Evolutionary conservation across 1,140 invertebrate species (phyloP), one percentile per base, ranked within the genome.

Genomic region (Bradysia coprophila): DNA sequence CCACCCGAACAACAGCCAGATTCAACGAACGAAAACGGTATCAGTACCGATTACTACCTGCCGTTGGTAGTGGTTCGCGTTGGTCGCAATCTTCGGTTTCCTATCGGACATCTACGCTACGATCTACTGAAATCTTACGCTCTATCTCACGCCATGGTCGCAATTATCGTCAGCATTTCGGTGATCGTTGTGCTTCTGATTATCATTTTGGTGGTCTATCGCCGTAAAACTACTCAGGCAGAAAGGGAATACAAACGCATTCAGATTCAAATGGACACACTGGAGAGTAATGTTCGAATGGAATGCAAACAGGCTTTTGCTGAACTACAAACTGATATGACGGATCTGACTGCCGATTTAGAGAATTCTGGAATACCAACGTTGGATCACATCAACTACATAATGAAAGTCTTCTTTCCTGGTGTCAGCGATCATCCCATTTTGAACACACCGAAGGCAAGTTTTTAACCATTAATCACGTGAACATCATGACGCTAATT

Each of bases 241-340:
- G 90, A 96, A 61, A 65, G 91, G 32, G 91, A 95, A 58, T 96
- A 95, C 61, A 94, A 93, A 61, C 75, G 93, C 22, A 95, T 98
- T 58, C 93, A 98, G 63, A 91, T 97, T 51, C 93, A 98, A 64
- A 95, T 98, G 86, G 94, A 98, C 50, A 96, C 91, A n/a, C 65
- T 98, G 34, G 94, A 98, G 61, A 94, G 89, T 55, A 96, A 95
- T 61, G 93, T 98, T 0, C 72, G 94, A 38, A 85, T 91, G 50
- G 95, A 98, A 62, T 98, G 94, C 59, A 96, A 97, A 66, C 83
- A 94, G 68, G 95, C 94, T 3, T 98, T 98, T 74, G 93, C 93
- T 15, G 95, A 98, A 65, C 68, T 99, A 13, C 95, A 98, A 68
- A 99, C 94, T 2, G 94, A 98, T 64, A 96, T 99, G 86, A 93